Evolutionary conservation across 1,140 invertebrate genomes (phyloP), one percentile per base, ranked within the genome.

Genomic region (Zaprionus taronus): DNA sequence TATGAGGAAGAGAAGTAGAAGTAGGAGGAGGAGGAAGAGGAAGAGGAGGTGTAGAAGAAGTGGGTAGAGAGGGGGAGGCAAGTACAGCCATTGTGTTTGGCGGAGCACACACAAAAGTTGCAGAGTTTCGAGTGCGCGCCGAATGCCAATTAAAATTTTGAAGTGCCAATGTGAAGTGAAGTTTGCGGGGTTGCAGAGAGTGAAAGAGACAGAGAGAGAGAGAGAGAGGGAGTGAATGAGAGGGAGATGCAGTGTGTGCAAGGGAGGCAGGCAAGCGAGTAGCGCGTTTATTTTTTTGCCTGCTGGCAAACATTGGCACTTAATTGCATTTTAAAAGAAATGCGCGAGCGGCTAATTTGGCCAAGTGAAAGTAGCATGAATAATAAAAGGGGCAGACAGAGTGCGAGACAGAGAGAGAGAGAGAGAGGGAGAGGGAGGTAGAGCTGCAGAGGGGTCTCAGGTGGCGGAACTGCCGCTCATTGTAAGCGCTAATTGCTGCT

Each of bases 291-390:
- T 49, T 72, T 64, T 64, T 57, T 65, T 75, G 72, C 67, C 73
- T 65, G 73, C 68, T 28, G 31, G 80, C 76, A 73, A 83, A 83
- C 77, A 80, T 82, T 82, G 79, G 79, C 85, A 89, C 78, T 84
- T 89, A 89, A 89, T 89, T 89, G 84, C 84, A 90, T 90, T 89
- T 89, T 66, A 84, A 89, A 89, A 81, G 79, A 90, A 85, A 82
- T 81, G 78, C 81, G 83, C 74, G 76, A 81, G 64, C 71, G 79
- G 82, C 85, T 90, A 90, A 90, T 90, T 90, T 90, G 82, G 83
- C 72, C 82, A 85, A 90, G 86, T 90, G 86, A 85, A 77, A 90
- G 81, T 87, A 78, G 81, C 81, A 87, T 83, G 83, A 87, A 87
- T 87, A 86, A 87, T 86, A 87, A 86, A 86, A 71, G 66, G 55